Base-by-base conservation (phyloP, 2,888 invertebrate species). In the Agrilus mali region DNA sequence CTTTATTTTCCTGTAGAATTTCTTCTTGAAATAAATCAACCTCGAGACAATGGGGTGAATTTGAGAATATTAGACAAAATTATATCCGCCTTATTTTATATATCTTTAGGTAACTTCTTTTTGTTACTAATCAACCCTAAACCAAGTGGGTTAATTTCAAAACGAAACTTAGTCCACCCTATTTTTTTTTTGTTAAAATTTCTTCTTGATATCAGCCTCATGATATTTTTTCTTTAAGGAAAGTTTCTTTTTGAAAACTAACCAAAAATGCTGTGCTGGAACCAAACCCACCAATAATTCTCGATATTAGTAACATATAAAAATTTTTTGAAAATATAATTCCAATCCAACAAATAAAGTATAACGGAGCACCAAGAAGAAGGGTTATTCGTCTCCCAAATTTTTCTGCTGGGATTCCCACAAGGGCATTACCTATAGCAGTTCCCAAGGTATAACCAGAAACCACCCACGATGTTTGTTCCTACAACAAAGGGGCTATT, bases 261-360 rank as follows among this genome's bases (percentile, higher is more conserved):
- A 55, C 57, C 36, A 52, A 48, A 40, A 50, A 50, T 4, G 54
- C 53, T 1, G 85, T 81, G 16, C 86, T 86, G 32, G 78, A 79
- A 13, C 80, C 77, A 7, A 82, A 56, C 31, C 86, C 87, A 3
- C 76, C 76, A 22, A 85, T 67, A 38, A 83, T 74, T 42, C 81
- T 67, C 0, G 79, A 80, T 0, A 70, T 63, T 52, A 75, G 74
- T 3, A 81, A 65, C 71, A 77, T 74, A 0, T 60, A 57, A 0
- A 76, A 45, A 6, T 52, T 47, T 42, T 49, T 49, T 2, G 55
- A 53, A 35, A 58, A 55, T 7, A 46, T 45, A 33, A 66, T 44
- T 1, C 65, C 57, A 2, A 56, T 49, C 73, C 76, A 77, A 52
- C 76, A 75, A 49, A 73, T 42, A 32, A 72, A 61, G 15, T 73